A percentile compares a stretch with the other conserved stretches of the same genome.
Conservation (phyloP, 1,140 invertebrate species). For the Panulirus ornatus region DNA sequence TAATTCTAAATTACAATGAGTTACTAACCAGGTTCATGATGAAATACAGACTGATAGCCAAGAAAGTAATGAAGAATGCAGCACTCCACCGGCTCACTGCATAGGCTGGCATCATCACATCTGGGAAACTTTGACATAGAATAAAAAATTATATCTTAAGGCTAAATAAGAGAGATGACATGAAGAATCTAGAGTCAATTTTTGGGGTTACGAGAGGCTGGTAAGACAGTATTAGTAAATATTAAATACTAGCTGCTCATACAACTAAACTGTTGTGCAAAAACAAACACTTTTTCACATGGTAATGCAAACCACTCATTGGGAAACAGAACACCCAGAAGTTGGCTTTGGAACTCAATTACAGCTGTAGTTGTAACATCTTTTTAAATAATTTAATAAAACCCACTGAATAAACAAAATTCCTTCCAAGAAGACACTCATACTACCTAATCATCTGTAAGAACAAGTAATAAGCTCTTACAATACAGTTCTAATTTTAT, state of each 20-base stretch:
- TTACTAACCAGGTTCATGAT: slow-evolving; percentile 85
- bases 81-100: slow-evolving; percentile 88
- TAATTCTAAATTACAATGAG: background rate
- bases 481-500: no score
- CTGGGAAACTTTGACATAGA: slow-evolving; percentile 85
- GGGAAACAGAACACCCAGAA: no score
- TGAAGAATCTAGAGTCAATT: no score
- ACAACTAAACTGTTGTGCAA: no score
- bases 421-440: background rate
- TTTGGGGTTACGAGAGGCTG: no score
- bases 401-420: background rate
- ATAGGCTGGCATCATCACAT: slow-evolving; percentile 96
- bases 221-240: no score
- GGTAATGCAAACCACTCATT: no score
- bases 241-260: no score
- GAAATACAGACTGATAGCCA: slow-evolving; percentile 91
- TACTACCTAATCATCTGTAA: background rate
- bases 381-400: background rate
- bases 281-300: no score
- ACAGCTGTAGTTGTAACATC: background rate
- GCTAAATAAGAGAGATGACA: no score
- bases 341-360: no score
- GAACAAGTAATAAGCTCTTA: background rate
- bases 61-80: slow-evolving; percentile 92
- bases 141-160: no score